phyloP scores from a whole-genome alignment of 1,140 invertebrate species.

The Neomicropteryx cornuta region DNA sequence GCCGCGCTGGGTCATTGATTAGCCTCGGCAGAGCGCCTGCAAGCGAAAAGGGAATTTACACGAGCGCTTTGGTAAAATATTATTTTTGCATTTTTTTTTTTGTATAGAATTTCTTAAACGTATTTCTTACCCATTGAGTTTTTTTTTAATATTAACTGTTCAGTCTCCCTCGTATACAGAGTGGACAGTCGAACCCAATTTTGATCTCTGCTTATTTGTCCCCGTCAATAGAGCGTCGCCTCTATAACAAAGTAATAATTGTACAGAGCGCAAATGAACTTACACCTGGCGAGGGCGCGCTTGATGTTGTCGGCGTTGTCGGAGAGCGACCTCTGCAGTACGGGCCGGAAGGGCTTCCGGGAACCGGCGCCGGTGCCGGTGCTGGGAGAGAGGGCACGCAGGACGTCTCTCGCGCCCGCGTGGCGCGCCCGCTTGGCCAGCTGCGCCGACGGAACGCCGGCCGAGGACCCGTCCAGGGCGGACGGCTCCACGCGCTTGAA shows the following conservation, averaged over 20 bases:
- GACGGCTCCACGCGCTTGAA: too few species aligned
- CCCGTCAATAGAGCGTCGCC: not conserved
- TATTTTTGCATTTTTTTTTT: not conserved
- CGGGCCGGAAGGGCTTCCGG: slow-evolving; percentile 14
- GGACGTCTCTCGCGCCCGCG: slow-evolving; percentile 12
- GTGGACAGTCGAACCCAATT: not conserved
- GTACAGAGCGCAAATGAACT: slow-evolving; percentile 20
- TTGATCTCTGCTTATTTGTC: not conserved
- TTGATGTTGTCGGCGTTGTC: slow-evolving; percentile 35
- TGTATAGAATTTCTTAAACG: not conserved
- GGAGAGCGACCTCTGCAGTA: slow-evolving; percentile 28
- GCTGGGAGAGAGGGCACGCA: slow-evolving; percentile 22
- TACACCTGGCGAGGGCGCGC: slow-evolving; percentile 33
- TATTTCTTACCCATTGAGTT: not conserved
- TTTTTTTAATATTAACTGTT: not conserved
- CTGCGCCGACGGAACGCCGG: too few species aligned
- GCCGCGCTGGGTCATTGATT: too few species aligned
- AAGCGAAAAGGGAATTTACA: too few species aligned
- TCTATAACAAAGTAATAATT: not conserved
- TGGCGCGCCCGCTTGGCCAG: slow-evolving; percentile 12
- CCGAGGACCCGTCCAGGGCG: too few species aligned
- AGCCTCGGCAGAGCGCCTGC: too few species aligned
- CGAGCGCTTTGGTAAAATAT: too few species aligned
- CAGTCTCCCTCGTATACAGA: not conserved
- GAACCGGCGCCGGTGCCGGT: slow-evolving; percentile 11